Base-by-base conservation (phyloP, 1,140 invertebrate species). In the Drosophila pectinifera region DNA sequence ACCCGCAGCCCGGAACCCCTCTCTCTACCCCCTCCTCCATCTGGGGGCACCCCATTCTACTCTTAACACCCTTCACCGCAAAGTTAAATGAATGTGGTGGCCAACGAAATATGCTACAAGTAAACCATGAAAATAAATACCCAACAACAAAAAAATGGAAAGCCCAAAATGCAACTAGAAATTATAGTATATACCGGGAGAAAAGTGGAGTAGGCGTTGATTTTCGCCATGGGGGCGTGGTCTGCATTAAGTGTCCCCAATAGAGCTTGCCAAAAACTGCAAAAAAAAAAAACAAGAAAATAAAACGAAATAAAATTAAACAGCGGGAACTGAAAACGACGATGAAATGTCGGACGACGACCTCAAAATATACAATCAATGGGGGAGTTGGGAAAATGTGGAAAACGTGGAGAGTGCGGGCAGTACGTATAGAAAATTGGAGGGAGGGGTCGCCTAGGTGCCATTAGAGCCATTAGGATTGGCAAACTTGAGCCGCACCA, bases 61-160 rank as follows among this genome's bases (percentile, higher is more conserved):
- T 39, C 64, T 46, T 64, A 67, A 34, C 59, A 64, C 49, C 64
- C 39, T 46, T 42, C 64, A 56, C 67, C 67, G 20, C 49, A 76
- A 77, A 77, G 63, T 77, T 61, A 77, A 77, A 77, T 77, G 55
- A 77, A 77, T 77, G 74, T 76, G 73, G 48, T 69, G 73, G 73
- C 73, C 63, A 55, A 55, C 74, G 22, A 77, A 83, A 77, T 80
- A 86, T 78, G 79, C 83, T 81, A 73, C 68, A 78, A 86, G 78
- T 86, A 86, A 85, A 62, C 82, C 78, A 78, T 78, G 78, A 75
- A 77, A 82, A 88, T 78, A 72, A 81, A 77, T 82, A 62, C 75
- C 69, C 51, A 72, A 61, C 67, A 78, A 46, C 69, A 61, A 70
- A 34, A 59, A 42, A 48, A 16, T 42, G 31, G 31, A 49, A 38